Conservation (phyloP, 2,797 vertebrate species). For the Salmo trutta region DNA sequence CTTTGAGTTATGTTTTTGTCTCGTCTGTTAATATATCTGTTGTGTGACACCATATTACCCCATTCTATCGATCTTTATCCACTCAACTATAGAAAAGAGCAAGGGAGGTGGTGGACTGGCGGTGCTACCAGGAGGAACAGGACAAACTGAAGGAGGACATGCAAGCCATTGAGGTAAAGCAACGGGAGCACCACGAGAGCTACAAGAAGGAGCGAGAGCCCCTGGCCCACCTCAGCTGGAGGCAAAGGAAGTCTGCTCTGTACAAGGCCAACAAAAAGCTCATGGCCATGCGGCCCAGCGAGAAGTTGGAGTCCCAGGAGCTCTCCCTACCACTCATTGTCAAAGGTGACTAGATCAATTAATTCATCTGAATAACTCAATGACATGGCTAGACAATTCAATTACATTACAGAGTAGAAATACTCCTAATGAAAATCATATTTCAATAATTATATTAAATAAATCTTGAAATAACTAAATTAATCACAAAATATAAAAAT, state of each 20-base stretch:
- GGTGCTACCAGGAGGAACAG: constrained; percentile 76
- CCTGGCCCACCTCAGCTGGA: constrained; percentile 82
- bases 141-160: constrained; percentile 76
- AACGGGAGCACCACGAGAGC: constrained; percentile 78
- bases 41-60: neutral
- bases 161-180: constrained; percentile 78
- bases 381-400: neutral
- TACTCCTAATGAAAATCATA: too few relatives aligned
- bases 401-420: neutral
- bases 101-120: constrained; percentile 89
- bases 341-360: constrained; percentile 80
- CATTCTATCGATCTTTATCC: neutral
- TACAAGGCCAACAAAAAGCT: constrained; percentile 74
- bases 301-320: constrained; percentile 66
- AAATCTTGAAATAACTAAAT: neutral
- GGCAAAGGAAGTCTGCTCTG: constrained; percentile 69
- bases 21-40: neutral
- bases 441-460: neutral
- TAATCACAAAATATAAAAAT: neutral
- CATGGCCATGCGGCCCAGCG: constrained; percentile 66
- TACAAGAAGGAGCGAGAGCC: constrained; percentile 73
- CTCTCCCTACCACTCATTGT: constrained; percentile 78
- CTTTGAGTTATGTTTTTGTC: neutral
- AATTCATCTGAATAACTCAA: neutral
- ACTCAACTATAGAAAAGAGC: constrained; percentile 78